phyloP scores from a whole-genome alignment of 2,888 invertebrate genomes.

The Strigamia crassipes region DNA sequence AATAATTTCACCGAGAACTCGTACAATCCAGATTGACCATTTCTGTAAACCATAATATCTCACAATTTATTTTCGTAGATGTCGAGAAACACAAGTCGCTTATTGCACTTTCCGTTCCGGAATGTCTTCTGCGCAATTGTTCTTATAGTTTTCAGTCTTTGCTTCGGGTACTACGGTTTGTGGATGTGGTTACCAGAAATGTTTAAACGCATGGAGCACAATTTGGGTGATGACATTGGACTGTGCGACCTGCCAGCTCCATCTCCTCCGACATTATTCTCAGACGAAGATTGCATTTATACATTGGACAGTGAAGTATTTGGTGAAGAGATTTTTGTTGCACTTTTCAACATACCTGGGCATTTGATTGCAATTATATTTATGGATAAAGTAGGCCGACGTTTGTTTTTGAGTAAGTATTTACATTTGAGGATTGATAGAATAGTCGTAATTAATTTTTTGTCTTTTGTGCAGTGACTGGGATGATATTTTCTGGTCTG shows the following conservation, averaged over 20 bases:
- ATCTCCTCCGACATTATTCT: not conserved
- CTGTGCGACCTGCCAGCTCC: not conserved
- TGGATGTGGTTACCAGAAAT: slow-evolving; percentile 98
- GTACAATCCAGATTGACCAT: no score
- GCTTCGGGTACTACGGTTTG: slow-evolving; percentile 79
- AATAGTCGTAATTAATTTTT: no score
- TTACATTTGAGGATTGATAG: no score
- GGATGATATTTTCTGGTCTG: slow-evolving; percentile 30
- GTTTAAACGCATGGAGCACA: slow-evolving; percentile 79
- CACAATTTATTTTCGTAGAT: not conserved
- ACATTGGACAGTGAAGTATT: slow-evolving; percentile 54
- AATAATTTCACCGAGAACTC: no score
- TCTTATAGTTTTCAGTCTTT: not conserved
- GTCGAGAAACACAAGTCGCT: not conserved
- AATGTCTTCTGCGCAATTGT: not conserved
- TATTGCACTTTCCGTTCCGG: not conserved
- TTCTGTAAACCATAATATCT: no score
- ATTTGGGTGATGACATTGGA: not conserved
- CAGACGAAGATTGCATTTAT: slow-evolving; percentile 7
- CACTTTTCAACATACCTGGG: slow-evolving; percentile 58
- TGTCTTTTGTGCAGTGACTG: not conserved
- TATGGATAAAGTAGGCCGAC: slow-evolving; percentile 58
- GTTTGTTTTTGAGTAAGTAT: slow-evolving; percentile 48
- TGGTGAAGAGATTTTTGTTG: slow-evolving; percentile 57
- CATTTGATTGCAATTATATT: slow-evolving; percentile 57